Evolutionary conservation across 2,888 invertebrate species (phyloP), one percentile per base, ranked within the genome.

Genomic region (Sphaeridia pumilis): DNA sequence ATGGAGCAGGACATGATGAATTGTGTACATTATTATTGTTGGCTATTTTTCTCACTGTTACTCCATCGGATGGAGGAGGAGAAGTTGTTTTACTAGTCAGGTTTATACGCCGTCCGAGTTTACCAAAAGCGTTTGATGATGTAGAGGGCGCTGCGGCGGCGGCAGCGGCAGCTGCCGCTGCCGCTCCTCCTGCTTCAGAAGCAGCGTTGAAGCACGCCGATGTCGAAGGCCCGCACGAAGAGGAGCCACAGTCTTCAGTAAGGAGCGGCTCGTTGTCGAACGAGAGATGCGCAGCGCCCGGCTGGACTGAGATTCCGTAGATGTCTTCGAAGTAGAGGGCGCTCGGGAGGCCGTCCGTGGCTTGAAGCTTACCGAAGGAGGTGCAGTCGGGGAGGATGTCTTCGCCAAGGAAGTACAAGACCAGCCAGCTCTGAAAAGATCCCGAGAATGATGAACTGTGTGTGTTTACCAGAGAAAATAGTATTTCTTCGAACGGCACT

Each of bases 401-500:
- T 31, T 64, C 61, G 46, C 62, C 64, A 46, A 64, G 48, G 51
- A 64, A 64, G 52, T 64, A 64, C 57, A 64, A 58, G 36, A 64
- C 62, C 36, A 64, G 61, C 64, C 64, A 64, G 50, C 64, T 64
- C 64, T 64, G 60, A 51, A 42, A 35, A 45, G 17, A n/a, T 22
- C 4, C n/a, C n/a, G n/a, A 21, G 5, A 20, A 4, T 38, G 7
- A n/a, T n/a, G n/a, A 20, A 38, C 38, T 20, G 38, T 38, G 38
- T 4, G n/a, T 17, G n/a, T 21, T 14, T 38, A 38, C 5, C n/a
- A 38, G n/a, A 7, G 10, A 14, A 31, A n/a, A n/a, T n/a, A n/a
- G n/a, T n/a, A n/a, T n/a, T n/a, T n/a, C n/a, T n/a, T n/a, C n/a
- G 4, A 46, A 3, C 14, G 10, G 26, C 28, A 45, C 27, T n/a